Percentiles rank a stretch among this genome's conserved stretches.
Conservation (phyloP, 2,797 vertebrate species). For the Masticophis lateralis region DNA sequence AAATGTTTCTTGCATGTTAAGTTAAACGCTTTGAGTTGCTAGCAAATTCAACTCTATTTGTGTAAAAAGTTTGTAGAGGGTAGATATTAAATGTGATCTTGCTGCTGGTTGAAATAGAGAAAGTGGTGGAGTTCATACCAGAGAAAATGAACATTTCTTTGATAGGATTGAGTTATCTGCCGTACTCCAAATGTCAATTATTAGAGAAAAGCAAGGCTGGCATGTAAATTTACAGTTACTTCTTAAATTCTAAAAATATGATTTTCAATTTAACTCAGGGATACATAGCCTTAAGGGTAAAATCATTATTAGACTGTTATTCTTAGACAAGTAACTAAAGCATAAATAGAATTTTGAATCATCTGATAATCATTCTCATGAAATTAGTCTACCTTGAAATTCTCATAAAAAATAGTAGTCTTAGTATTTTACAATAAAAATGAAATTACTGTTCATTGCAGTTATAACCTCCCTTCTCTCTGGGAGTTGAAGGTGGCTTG, state of each 20-base stretch:
- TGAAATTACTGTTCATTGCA: not conserved
- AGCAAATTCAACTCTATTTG: conserved; percentile 26
- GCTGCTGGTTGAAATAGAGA: not conserved
- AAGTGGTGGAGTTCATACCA: not conserved
- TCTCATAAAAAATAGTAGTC: not conserved
- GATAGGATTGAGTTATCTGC: not conserved
- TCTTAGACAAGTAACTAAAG: not conserved
- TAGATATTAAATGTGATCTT: conserved; percentile 33
- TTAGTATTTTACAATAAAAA: not conserved
- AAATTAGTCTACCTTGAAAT: not conserved
- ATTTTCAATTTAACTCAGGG: not conserved
- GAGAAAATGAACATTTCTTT: not conserved
- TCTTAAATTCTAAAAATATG: not conserved
- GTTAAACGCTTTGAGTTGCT: conserved; percentile 52
- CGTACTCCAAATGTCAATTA: not conserved
- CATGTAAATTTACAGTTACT: not conserved
- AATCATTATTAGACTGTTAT: not conserved
- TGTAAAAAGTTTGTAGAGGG: not conserved
- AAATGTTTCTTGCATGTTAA: conserved; percentile 62
- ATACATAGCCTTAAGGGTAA: not conserved
- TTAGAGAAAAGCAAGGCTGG: not conserved
- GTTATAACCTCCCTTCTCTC: not conserved
- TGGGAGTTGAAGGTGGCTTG: not conserved
- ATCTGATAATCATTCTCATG: not conserved
- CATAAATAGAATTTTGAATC: not conserved